phyloP scores from a whole-genome alignment of 2,113 vertebrate species.

The Crocuta crocuta region DNA sequence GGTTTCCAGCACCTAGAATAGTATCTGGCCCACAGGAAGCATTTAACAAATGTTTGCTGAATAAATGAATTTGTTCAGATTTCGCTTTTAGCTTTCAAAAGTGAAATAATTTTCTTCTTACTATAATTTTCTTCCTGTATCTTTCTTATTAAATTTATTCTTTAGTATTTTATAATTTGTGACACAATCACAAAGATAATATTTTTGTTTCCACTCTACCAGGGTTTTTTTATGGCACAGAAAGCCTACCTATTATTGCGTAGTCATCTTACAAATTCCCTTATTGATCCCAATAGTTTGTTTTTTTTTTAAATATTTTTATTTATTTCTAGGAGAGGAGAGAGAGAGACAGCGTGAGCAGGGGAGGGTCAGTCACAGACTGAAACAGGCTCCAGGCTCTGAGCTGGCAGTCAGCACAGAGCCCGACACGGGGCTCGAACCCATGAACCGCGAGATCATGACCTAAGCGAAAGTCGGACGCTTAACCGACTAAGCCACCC shows the following conservation, averaged over 20 bases:
- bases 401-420: too few species aligned
- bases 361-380: too few species aligned
- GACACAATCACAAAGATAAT: neutral
- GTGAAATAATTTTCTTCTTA: neutral
- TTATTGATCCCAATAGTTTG: neutral
- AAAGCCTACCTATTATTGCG: neutral
- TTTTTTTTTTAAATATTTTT: too few species aligned
- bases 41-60: neutral
- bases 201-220: neutral
- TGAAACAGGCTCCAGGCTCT: too few species aligned
- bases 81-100: neutral
- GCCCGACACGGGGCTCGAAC: too few species aligned
- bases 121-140: neutral
- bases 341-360: too few species aligned
- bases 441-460: too few species aligned
- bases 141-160: slow-evolving; percentile 20
- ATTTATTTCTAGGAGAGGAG: too few species aligned
- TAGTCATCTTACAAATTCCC: neutral
- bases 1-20: neutral
- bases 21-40: neutral
- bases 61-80: neutral
- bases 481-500: too few species aligned
- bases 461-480: too few species aligned
- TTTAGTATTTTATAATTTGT: slow-evolving; percentile 13
- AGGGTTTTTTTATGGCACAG: neutral